phyloP scores from a whole-genome alignment of 2,113 vertebrate genomes.

The Platichthys flesus region DNA sequence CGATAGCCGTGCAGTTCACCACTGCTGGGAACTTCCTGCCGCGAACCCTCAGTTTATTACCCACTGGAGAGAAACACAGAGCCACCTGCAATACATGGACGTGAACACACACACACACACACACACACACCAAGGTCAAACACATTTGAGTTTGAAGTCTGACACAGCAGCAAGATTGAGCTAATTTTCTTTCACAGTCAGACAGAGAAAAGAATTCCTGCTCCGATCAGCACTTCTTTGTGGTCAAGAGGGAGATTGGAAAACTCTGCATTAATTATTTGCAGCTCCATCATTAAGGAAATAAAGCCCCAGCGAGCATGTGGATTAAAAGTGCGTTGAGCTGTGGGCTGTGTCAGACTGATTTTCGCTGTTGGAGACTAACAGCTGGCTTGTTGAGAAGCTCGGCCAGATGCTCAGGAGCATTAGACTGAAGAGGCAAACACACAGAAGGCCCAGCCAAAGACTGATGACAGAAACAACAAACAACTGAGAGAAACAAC shows the following conservation, averaged over 20 bases:
- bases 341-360: slow-evolving; percentile 43
- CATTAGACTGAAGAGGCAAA: slow-evolving; percentile 48
- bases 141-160: neutral
- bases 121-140: slow-evolving; percentile 31
- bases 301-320: slow-evolving; percentile 56
- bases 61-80: slow-evolving; percentile 93
- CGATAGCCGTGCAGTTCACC: slow-evolving; percentile 86
- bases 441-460: slow-evolving; percentile 33
- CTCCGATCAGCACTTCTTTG: slow-evolving; percentile 6
- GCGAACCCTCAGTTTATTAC: slow-evolving; percentile 85
- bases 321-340: slow-evolving; percentile 53
- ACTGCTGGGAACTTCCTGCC: slow-evolving; percentile 93
- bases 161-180: neutral
- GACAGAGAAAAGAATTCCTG: neutral
- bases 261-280: slow-evolving; percentile 53
- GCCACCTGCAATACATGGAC: slow-evolving; percentile 80
- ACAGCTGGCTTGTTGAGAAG: slow-evolving; percentile 67
- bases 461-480: slow-evolving; percentile 20
- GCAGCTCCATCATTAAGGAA: slow-evolving; percentile 67
- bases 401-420: slow-evolving; percentile 60
- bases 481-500: neutral
- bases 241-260: slow-evolving; percentile 37
- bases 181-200: slow-evolving; percentile 2
- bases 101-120: slow-evolving; percentile 11
- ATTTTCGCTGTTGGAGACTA: slow-evolving; percentile 48